Evolutionary conservation across 2,113 vertebrate genomes (phyloP).

Genomic region (Peromyscus maniculatus): DNA sequence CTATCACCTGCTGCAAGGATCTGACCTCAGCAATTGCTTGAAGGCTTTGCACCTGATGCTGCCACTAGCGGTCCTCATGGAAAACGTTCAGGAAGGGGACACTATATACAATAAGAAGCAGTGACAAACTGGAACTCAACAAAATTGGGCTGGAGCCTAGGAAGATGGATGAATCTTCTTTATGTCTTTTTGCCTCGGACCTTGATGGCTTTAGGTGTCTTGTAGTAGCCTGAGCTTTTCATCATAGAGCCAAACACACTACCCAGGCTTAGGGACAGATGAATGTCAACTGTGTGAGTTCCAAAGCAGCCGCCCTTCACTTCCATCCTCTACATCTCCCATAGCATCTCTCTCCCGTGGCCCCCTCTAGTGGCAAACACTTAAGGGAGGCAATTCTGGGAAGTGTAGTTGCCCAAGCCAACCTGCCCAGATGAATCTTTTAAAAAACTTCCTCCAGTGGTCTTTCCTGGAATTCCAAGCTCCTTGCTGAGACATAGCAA

Average conservation of each 20-base stretch:
- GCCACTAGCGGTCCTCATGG: not conserved
- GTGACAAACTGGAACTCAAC: not conserved
- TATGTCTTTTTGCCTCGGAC: not conserved
- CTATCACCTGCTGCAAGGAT: not conserved
- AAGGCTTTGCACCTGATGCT: not conserved
- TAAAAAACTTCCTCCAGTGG: not conserved
- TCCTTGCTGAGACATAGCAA: not conserved
- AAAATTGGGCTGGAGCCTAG: not conserved
- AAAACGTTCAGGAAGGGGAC: not conserved
- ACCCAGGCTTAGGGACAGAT: too few species aligned
- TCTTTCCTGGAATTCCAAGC: not conserved
- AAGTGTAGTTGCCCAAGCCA: not conserved
- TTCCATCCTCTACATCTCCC: not conserved
- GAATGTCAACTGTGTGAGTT: fast-evolving
- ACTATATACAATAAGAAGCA: not conserved
- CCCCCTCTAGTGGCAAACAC: fast-evolving
- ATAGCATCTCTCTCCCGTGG: not conserved
- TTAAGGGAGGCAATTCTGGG: not conserved
- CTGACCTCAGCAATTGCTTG: not conserved
- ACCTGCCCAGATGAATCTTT: not conserved
- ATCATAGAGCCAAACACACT: not conserved
- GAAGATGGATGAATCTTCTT: not conserved
- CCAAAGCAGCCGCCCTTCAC: not conserved
- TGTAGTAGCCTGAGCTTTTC: not conserved
- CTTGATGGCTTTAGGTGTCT: not conserved